These are phyloP conservation scores for Abrostola tripartita DNA, from an alignment of 2,888 invertebrate species.

Conservation along the genomic window DNA sequence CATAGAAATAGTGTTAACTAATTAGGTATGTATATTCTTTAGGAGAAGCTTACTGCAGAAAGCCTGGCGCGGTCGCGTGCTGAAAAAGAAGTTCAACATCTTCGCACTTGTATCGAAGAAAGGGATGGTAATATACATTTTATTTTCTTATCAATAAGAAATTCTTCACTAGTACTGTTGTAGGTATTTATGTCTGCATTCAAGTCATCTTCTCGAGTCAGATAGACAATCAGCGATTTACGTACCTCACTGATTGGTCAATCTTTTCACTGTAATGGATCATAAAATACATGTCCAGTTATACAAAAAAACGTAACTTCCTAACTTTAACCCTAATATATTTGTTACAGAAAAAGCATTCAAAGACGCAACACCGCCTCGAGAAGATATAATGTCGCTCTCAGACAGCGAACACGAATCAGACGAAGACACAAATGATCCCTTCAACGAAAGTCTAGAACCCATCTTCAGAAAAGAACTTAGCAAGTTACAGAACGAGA, in stretches of 20 bases:
- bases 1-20: too few species aligned
- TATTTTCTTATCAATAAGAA: neutral
- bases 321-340: constrained; percentile 15
- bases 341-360: constrained; percentile 69
- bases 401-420: constrained; percentile 69
- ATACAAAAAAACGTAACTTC: neutral
- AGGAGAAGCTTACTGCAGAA: constrained; percentile 75
- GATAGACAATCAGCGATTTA: too few species aligned
- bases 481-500: constrained; percentile 52
- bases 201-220: too few species aligned
- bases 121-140: constrained; percentile 68
- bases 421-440: constrained; percentile 66
- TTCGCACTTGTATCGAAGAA: constrained; percentile 76
- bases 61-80: constrained; percentile 67
- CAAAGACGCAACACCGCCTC: constrained; percentile 54
- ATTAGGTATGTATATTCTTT: neutral
- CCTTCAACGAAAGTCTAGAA: constrained; percentile 76
- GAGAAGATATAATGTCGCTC: constrained; percentile 60
- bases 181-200: too few species aligned
- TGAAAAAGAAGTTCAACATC: constrained; percentile 75
- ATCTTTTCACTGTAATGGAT: too few species aligned
- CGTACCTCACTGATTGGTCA: too few species aligned
- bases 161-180: too few species aligned
- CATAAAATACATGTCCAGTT: too few species aligned
- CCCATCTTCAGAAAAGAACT: constrained; percentile 75